A percentile compares a stretch with the other conserved stretches of the same genome.
Conservation (phyloP, 2,888 invertebrate genomes). For the Epistrophella euchroma region DNA sequence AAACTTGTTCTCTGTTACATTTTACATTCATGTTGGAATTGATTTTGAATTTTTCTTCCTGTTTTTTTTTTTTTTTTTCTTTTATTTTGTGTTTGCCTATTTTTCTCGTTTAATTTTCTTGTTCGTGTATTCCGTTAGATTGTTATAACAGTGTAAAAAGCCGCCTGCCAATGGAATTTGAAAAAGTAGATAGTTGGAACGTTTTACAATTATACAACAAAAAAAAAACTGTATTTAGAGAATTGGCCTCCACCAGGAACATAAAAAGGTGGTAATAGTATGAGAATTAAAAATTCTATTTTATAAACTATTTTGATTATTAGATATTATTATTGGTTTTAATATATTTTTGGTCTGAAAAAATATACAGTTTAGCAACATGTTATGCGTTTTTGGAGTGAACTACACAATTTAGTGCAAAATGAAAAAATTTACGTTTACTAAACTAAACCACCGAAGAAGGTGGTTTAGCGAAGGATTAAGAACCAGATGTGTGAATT, state of each 20-base stretch:
- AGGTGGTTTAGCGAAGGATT: too few relatives aligned
- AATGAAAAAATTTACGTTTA: too few relatives aligned
- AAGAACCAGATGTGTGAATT: too few relatives aligned
- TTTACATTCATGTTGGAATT: conserved; percentile 67
- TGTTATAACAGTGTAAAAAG: conserved; percentile 71
- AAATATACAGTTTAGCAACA: too few relatives aligned
- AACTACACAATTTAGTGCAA: too few relatives aligned
- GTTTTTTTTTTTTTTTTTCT: conserved; percentile 12
- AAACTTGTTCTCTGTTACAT: conserved; percentile 71
- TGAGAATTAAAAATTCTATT: not conserved
- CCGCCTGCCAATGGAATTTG: conserved; percentile 43
- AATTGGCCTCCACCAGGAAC: conserved; percentile 28
- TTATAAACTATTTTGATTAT: too few relatives aligned
- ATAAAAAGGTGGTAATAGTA: conserved; percentile 5
- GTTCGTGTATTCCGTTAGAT: conserved; percentile 66
- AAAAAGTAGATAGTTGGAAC: not conserved
- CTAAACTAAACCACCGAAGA: too few relatives aligned
- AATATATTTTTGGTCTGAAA: too few relatives aligned
- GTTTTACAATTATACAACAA: not conserved
- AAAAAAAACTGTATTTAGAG: conserved; percentile 24
- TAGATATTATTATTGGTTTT: too few relatives aligned
- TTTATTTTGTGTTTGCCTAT: conserved; percentile 27
- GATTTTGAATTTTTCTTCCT: conserved; percentile 53
- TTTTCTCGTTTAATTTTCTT: conserved; percentile 65
- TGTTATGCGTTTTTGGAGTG: too few relatives aligned